Evolutionary conservation across 2,888 invertebrate species (phyloP), one percentile per base, ranked within the genome.

Genomic region (Microctonus brassicae): DNA sequence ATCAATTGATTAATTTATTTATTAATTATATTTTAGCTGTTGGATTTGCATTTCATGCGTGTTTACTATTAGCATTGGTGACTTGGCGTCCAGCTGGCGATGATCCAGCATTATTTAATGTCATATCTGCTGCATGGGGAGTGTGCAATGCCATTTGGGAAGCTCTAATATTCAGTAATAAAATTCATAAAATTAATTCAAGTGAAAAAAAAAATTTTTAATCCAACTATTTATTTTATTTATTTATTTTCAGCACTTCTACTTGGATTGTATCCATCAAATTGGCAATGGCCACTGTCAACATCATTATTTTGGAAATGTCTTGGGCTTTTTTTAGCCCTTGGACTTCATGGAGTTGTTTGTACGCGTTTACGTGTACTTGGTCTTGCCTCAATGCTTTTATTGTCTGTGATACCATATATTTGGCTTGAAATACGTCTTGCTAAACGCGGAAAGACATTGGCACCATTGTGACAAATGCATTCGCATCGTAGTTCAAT

Each of bases 81-180:
- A 89, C 94, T 34, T 95, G 95, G 95, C 92, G 94, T 75, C 95
- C 95, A 0, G 93, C 94, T 0, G 91, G 92, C 72, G 94, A 95
- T 67, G 95, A 95, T 80, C 91, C 94, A 17, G 95, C 95, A 0
- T 89, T 95, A 65, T 94, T 95, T 73, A 94, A 94, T 77, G 94
- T 95, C 24, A 94, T 95, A 64, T 94, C 94, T 2, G 94, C 95
- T 0, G 94, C 94, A 0, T 95, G 95, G 95, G 95, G 95, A 17
- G 95, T 95, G 2, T 95, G 95, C 86, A 94, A 95, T 69, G 94
- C 94, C 22, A 92, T 95, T 77, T 95, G 95, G 95, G 95, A 95
- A 82, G 94, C 94, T 3, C 85, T 91, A 24, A 84, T 89, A 64
- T 89, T 85, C 73, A 86, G 86, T 86, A 74, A 81, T 83, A 76